These are phyloP conservation scores for Biston stratarius DNA, from an alignment of 2,888 invertebrate genomes.

Conservation along the genomic window DNA sequence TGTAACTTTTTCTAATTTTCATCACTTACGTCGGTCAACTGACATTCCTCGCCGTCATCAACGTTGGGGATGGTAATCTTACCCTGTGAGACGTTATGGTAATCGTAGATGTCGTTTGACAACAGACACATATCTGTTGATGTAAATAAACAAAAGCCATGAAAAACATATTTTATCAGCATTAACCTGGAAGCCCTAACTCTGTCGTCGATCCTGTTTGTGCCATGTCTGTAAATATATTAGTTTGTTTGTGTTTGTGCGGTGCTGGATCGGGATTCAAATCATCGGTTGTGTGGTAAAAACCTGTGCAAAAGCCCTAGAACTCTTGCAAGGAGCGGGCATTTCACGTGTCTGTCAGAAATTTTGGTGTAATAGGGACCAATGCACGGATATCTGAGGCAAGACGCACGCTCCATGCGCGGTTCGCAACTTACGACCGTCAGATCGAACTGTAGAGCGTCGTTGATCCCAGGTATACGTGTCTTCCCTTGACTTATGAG, in stretches of 20 bases:
- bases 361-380: constrained; percentile 57
- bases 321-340: constrained; percentile 81
- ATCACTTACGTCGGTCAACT: constrained; percentile 94
- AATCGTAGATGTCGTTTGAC: constrained; percentile 96
- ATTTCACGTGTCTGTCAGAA: constrained; percentile 76
- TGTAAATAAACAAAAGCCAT: constrained; percentile 64
- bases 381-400: constrained; percentile 72
- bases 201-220: constrained; percentile 53
- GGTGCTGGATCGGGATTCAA: constrained; percentile 67
- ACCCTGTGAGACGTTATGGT: constrained; percentile 98
- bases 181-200: constrained; percentile 43
- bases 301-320: constrained; percentile 77
- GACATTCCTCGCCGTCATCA: constrained; percentile 97
- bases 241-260: constrained; percentile 67
- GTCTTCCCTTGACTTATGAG: constrained; percentile 98
- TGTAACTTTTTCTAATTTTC: constrained; percentile 39
- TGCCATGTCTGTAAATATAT: constrained; percentile 63
- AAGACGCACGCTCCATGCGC: constrained; percentile 80
- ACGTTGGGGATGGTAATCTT: constrained; percentile 97
- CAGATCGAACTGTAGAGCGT: constrained; percentile 94
- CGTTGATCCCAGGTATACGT: constrained; percentile 97
- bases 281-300: constrained; percentile 55
- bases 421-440: constrained; percentile 92
- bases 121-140: constrained; percentile 92
- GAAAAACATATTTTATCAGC: constrained; percentile 17